Base-by-base conservation (phyloP, 1,140 invertebrate genomes). In the Drosophila obscura region DNA sequence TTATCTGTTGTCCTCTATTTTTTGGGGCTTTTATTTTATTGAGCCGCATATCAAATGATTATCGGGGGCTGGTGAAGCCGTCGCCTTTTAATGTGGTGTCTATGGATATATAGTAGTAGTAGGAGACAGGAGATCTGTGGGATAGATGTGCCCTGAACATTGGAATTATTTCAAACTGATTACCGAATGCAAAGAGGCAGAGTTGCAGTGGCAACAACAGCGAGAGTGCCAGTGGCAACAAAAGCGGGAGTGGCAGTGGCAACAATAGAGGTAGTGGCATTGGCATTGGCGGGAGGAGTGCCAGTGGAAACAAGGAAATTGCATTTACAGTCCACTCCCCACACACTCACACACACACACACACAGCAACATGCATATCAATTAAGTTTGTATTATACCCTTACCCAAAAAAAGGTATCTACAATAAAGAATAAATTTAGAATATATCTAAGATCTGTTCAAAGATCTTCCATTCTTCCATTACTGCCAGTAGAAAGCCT, bases 131-230 rank as follows among this genome's bases (percentile, higher is more conserved):
- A 5, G 31, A 0, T 35, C 8, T 35, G 9, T 9, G 0, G 31
- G 66, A 69, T 69, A 68, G 35, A 19, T 31, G 24, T n/a, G 35
- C 5, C 44, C 57, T 13, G 50, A 68, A 68, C 72, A 76, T 4
- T 68, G 55, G 50, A 67, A 84, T 74, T 83, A 82, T 82, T 83
- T 75, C 62, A 50, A 75, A 60, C 74, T 78, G 69, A 78, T 82
- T 82, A 69, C 65, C 66, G 69, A 64, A 56, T 57, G 69, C 60
- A 57, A 4, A 4, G 35, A 11, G 9, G 4, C 4, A 39, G 35
- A 9, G 35, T 4, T 3, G 4, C 35, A 39, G 39, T 4, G 31
- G 35, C 24, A 45, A 16, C 8, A 56, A 49, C 4, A n/a, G n/a
- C n/a, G n/a, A n/a, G 24, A 22, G 19, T 15, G 46, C 22, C 35